A percentile compares a stretch with the other conserved stretches of the same genome.
Evolutionary conservation across 1,140 invertebrate species (phyloP).

Genomic region (Cyphomyrmex costatus): DNA sequence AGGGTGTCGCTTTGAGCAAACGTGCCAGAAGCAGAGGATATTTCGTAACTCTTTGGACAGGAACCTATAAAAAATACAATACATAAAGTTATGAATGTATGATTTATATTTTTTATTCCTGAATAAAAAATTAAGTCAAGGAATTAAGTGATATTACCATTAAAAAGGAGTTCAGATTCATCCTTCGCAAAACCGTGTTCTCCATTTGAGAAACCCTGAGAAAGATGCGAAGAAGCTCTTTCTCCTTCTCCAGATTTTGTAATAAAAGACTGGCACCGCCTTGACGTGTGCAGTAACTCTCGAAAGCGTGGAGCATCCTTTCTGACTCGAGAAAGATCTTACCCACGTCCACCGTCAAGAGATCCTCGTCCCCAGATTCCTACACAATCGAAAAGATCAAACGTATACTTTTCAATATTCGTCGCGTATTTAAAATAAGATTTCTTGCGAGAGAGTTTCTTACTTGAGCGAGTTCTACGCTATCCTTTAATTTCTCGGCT

Average conservation of each 20-base stretch:
- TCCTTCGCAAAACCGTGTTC: conserved; percentile 95
- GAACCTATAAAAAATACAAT: conserved; percentile 88
- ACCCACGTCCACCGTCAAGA: conserved; percentile 96
- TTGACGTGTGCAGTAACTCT: conserved; percentile 97
- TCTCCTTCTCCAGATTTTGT: conserved; percentile 97
- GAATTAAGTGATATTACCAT: conserved; percentile 90
- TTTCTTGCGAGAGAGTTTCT: neutral
- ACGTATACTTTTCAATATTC: neutral
- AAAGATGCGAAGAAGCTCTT: conserved; percentile 97
- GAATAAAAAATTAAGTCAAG: neutral
- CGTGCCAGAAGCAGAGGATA: conserved; percentile 97
- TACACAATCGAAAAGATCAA: conserved; percentile 54
- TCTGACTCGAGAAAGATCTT: conserved; percentile 96
- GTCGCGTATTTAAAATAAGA: conserved; percentile 7
- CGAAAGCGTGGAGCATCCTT: conserved; percentile 97
- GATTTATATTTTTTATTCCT: neutral
- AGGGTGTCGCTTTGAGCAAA: conserved; percentile 96
- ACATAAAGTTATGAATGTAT: neutral
- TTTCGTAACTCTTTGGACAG: conserved; percentile 96
- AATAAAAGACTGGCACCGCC: conserved; percentile 95
- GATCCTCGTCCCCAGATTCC: conserved; percentile 91
- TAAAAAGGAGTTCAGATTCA: conserved; percentile 98
- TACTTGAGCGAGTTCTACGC: conserved; percentile 93
- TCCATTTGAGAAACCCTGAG: conserved; percentile 98
- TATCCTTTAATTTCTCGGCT: conserved; percentile 94